These are phyloP conservation scores for Antitype chi DNA, from an alignment of 2,888 invertebrate species.

Conservation along the genomic window DNA sequence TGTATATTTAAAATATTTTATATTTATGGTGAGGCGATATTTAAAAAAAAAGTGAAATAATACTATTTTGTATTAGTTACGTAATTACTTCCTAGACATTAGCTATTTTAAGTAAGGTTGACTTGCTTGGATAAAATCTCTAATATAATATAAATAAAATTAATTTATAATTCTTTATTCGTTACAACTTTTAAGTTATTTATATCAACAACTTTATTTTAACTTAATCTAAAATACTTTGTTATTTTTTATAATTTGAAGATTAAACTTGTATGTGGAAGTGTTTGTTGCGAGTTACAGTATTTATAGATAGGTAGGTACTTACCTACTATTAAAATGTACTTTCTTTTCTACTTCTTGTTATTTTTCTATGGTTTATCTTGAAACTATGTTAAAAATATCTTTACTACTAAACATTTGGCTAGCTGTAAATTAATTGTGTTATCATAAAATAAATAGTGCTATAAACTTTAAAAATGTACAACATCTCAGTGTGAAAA, in stretches of 20 bases:
- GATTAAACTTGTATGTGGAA: slow-evolving; percentile 18
- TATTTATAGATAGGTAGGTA: slow-evolving; percentile 28
- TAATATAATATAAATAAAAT: slow-evolving; percentile 5
- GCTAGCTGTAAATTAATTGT: background rate
- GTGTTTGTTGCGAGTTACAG: background rate
- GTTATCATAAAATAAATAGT: slow-evolving; percentile 15
- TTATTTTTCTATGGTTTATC: slow-evolving; percentile 43
- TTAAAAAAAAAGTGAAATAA: background rate
- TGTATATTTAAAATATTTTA: background rate
- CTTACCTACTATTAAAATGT: slow-evolving; percentile 11
- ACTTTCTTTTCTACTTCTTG: slow-evolving; percentile 44
- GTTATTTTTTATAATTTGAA: slow-evolving; percentile 26
- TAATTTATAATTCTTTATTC: slow-evolving; percentile 16
- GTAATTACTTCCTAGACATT: slow-evolving; percentile 10
- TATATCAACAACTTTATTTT: slow-evolving; percentile 28
- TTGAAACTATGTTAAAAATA: slow-evolving; percentile 35
- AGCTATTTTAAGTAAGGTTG: background rate
- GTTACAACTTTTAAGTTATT: slow-evolving; percentile 29
- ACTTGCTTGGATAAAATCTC: background rate
- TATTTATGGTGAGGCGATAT: background rate
- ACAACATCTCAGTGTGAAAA: slow-evolving; percentile 26
- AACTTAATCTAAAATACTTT: slow-evolving; percentile 31
- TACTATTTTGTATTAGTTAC: slow-evolving; percentile 4
- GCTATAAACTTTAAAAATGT: slow-evolving; percentile 7
- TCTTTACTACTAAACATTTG: slow-evolving; percentile 23